A percentile compares a stretch with the other conserved stretches of the same genome.
Conservation (phyloP, 2,113 vertebrate species). For the Myrmophylax atrothorax region DNA sequence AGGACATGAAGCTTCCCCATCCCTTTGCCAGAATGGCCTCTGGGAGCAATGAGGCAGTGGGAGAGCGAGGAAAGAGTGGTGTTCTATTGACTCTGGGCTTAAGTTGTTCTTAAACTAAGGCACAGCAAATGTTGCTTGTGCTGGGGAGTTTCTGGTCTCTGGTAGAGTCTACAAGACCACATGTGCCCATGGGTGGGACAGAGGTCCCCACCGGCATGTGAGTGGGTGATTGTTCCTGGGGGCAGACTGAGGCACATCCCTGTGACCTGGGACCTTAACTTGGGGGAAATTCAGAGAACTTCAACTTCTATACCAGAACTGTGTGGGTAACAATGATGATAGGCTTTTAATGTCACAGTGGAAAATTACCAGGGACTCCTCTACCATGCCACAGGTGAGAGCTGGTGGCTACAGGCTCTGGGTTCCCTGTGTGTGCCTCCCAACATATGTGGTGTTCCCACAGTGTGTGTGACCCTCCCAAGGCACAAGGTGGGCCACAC, state of each 20-base stretch:
- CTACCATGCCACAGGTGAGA: accelerated
- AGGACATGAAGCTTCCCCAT: not conserved
- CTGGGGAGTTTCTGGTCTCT: not conserved
- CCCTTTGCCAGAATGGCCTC: not conserved
- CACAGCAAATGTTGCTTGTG: not conserved
- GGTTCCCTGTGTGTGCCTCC: accelerated
- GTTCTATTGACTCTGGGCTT: accelerated
- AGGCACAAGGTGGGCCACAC: not conserved
- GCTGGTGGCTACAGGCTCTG: not conserved
- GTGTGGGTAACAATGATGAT: not conserved
- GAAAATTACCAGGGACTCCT: not conserved
- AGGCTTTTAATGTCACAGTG: not conserved
- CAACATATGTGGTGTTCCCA: accelerated
- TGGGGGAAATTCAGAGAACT: not conserved
- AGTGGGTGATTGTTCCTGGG: accelerated
- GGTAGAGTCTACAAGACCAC: not conserved
- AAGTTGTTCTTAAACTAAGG: not conserved
- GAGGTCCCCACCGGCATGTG: not conserved
- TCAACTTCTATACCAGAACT: not conserved
- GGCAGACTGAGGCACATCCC: not conserved
- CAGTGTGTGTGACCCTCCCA: accelerated
- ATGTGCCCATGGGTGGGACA: accelerated
- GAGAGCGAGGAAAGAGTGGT: not conserved
- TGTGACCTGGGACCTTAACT: not conserved
- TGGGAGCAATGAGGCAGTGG: not conserved